Conservation (phyloP, 2,797 vertebrate genomes). For the Sebastes cheni region DNA sequence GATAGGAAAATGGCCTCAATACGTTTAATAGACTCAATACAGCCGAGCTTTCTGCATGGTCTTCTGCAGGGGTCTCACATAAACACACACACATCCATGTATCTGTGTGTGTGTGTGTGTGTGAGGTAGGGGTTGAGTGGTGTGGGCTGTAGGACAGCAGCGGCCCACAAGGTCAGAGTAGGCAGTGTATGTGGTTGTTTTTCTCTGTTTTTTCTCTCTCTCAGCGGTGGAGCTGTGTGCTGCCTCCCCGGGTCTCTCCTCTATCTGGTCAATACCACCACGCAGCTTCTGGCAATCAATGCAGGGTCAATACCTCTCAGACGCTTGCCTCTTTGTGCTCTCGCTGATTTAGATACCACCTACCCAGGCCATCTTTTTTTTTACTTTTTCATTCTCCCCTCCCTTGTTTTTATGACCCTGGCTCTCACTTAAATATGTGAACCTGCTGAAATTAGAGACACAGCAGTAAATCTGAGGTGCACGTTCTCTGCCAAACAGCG, state of each 20-base stretch:
- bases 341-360: constrained; percentile 87
- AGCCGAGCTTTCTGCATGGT: constrained; percentile 64
- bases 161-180: constrained; percentile 81
- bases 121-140: constrained; percentile 65
- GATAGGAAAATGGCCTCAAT: constrained; percentile 74
- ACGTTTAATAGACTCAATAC: constrained; percentile 52
- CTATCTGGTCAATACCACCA: constrained; percentile 87
- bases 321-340: constrained; percentile 86
- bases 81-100: constrained; percentile 12
- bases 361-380: constrained; percentile 70
- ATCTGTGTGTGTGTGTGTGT: neutral
- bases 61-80: constrained; percentile 69
- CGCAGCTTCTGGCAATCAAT: constrained; percentile 84
- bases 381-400: constrained; percentile 39
- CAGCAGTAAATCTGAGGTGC: constrained; percentile 75
- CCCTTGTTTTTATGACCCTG: constrained; percentile 68
- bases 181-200: constrained; percentile 78
- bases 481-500: constrained; percentile 62
- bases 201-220: constrained; percentile 72
- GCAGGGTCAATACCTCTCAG: constrained; percentile 88
- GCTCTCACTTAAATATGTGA: constrained; percentile 79
- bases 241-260: constrained; percentile 82
- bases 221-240: constrained; percentile 76
- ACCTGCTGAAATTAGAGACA: constrained; percentile 78
- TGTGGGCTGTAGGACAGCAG: constrained; percentile 75